Percentiles rank a stretch among this genome's conserved stretches.
Evolutionary conservation across 2,888 invertebrate species (phyloP).

Genomic region (Nymphalis c-album): DNA sequence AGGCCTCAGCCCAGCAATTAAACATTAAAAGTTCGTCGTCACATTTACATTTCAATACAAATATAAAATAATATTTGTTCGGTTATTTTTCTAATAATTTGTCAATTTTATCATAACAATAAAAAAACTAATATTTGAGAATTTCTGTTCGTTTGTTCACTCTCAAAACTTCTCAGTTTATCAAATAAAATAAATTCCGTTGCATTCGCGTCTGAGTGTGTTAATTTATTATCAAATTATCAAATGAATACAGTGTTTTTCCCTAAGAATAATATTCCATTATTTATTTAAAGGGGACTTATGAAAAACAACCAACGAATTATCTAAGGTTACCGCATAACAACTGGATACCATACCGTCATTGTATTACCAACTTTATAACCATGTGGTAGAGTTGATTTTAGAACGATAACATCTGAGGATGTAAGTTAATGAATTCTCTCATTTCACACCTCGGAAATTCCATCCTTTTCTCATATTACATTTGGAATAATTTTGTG

Average conservation of each 20-base stretch:
- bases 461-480: constrained; percentile 27
- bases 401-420: neutral
- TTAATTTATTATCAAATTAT: constrained; percentile 5
- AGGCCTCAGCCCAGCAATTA: too few species aligned
- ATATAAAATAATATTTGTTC: too few species aligned
- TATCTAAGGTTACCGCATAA: constrained; percentile 18
- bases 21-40: too few species aligned
- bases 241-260: constrained; percentile 24
- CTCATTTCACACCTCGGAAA: constrained; percentile 40
- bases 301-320: constrained; percentile 38
- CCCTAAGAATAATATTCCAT: constrained; percentile 33
- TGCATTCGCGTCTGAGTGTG: neutral
- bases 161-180: constrained; percentile 20
- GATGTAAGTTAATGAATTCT: constrained; percentile 38
- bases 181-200: constrained; percentile 11
- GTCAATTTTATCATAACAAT: too few species aligned
- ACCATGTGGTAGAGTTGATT: neutral
- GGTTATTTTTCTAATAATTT: too few species aligned
- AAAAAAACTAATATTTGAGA: too few species aligned
- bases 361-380: constrained; percentile 12
- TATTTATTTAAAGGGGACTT: constrained; percentile 35
- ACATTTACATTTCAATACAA: too few species aligned
- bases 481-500: constrained; percentile 16
- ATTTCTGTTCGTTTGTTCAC: neutral
- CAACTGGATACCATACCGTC: neutral